phyloP scores from a whole-genome alignment of 2,888 invertebrate species.

The Polyommatus iphigenia region DNA sequence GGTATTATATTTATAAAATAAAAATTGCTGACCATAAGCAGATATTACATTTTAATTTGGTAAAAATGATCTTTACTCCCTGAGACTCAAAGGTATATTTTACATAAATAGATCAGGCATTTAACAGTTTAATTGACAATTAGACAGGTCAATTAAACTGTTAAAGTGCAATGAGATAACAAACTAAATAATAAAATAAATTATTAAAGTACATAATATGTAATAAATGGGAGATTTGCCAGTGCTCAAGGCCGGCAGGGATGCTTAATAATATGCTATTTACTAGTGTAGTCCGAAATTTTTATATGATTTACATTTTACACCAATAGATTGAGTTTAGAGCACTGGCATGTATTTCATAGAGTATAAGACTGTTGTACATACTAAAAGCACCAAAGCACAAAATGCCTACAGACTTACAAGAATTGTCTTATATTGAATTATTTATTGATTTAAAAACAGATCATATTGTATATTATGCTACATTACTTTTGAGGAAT shows the following conservation, averaged over 20 bases:
- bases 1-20: not conserved
- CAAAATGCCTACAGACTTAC: not conserved
- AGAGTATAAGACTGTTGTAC: no score
- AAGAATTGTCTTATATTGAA: not conserved
- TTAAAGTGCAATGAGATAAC: no score
- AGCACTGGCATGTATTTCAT: not conserved
- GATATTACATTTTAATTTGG: no score
- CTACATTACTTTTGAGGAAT: not conserved
- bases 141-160: no score
- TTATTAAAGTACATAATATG: no score
- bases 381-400: not conserved
- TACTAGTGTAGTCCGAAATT: not conserved
- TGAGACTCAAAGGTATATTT: no score
- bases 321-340: not conserved
- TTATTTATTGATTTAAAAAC: not conserved
- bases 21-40: not conserved
- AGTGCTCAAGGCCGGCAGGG: not conserved
- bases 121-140: no score
- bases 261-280: not conserved
- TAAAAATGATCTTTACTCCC: no score
- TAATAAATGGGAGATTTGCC: not conserved
- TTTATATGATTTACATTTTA: not conserved
- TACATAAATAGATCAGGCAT: no score
- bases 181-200: not conserved
- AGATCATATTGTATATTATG: not conserved